Percentiles rank a stretch among this genome's conserved stretches.
These are phyloP conservation scores for Diorhabda carinulata DNA, from an alignment of 1,140 invertebrate genomes.

Conservation along the genomic window DNA sequence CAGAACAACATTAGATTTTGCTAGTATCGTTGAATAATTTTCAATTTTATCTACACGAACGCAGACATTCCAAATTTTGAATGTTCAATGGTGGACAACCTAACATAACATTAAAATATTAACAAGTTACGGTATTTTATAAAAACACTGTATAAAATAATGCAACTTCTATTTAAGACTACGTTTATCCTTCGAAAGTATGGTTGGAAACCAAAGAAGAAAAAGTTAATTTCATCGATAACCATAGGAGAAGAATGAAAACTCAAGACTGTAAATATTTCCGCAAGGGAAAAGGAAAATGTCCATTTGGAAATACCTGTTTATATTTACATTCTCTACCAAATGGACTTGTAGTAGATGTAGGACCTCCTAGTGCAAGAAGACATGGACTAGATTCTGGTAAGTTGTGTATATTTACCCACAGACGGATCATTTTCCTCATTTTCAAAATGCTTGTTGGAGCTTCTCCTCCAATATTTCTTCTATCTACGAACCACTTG, in stretches of 20 bases:
- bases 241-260: slow-evolving; percentile 71
- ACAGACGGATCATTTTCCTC: no score
- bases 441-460: no score
- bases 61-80: no score
- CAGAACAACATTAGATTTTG: no score
- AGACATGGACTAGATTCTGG: slow-evolving; percentile 35
- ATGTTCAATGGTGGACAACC: no score
- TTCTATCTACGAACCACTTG: no score
- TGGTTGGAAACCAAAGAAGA: slow-evolving; percentile 83
- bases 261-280: slow-evolving; percentile 86
- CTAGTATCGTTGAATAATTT: no score
- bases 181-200: slow-evolving; percentile 80
- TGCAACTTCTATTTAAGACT: slow-evolving; percentile 58
- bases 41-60: no score
- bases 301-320: slow-evolving; percentile 87
- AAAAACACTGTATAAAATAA: no score
- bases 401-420: background rate
- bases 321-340: slow-evolving; percentile 81
- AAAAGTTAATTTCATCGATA: slow-evolving; percentile 74
- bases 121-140: no score
- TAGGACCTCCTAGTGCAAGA: slow-evolving; percentile 61
- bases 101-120: no score
- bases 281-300: slow-evolving; percentile 70
- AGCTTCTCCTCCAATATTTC: no score
- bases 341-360: slow-evolving; percentile 71